Conservation (phyloP, 92 coral and sea anemone genomes). For the Siderastrea radians region DNA sequence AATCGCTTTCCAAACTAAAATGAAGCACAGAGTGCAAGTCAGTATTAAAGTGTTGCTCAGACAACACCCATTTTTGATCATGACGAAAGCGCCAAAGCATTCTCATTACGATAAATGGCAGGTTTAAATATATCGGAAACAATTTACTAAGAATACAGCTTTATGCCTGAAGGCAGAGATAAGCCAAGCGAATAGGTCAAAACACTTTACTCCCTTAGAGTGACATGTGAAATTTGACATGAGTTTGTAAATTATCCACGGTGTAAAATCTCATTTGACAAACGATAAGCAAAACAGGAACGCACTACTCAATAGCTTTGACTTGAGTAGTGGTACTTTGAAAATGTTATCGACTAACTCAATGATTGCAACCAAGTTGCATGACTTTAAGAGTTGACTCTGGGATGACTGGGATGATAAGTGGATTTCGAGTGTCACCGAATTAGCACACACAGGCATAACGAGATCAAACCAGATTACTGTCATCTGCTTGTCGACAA, state of each 20-base stretch:
- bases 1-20: background rate
- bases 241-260: background rate
- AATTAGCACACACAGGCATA: background rate
- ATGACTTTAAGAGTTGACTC: constrained; percentile 2
- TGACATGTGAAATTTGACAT: constrained; percentile 11
- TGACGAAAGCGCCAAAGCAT: constrained; percentile 5
- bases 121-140: constrained; percentile 10
- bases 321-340: background rate
- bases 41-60: background rate
- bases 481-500: constrained; percentile 8
- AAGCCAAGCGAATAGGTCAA: constrained; percentile 1
- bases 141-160: constrained; percentile 5
- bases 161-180: constrained; percentile 12
- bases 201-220: background rate
- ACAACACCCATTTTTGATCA: constrained; percentile 6
- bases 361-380: background rate
- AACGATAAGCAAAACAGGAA: background rate
- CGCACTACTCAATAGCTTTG: background rate
- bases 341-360: background rate
- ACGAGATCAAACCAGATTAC: constrained; percentile 12
- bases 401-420: background rate
- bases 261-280: background rate
- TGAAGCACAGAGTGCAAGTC: background rate
- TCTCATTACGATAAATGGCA: constrained; percentile 8
- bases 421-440: constrained; percentile 10